These are phyloP conservation scores for Pinna nobilis DNA, from an alignment of 1,140 invertebrate genomes.

Conservation along the genomic window DNA sequence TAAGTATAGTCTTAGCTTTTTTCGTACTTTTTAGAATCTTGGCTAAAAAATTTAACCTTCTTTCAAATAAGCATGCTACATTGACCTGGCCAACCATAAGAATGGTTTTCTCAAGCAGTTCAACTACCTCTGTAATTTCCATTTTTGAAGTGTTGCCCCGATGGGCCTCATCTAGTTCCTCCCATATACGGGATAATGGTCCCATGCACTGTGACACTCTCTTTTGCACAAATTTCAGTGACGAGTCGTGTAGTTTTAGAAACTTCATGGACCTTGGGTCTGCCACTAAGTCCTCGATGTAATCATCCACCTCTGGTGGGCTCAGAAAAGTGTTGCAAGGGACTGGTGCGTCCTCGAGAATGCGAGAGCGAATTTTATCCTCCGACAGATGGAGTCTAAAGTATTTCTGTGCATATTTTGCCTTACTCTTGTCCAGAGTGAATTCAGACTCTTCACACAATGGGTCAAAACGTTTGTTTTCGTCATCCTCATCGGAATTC, in stretches of 20 bases:
- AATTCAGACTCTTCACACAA: slow-evolving; percentile 7
- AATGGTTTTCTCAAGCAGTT: background rate
- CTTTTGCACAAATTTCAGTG: slow-evolving; percentile 6
- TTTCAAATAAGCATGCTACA: slow-evolving; percentile 6
- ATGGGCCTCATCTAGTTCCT: background rate
- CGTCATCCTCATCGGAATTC: background rate
- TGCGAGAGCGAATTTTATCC: background rate
- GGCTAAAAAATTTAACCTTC: background rate
- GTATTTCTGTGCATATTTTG: slow-evolving; percentile 5
- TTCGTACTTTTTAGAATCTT: background rate
- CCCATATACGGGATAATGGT: slow-evolving; percentile 11
- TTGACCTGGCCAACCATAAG: slow-evolving; percentile 7
- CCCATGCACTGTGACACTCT: background rate
- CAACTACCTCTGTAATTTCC: background rate
- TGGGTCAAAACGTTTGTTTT: slow-evolving; percentile 23
- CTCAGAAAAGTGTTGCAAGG: background rate
- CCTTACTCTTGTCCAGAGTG: background rate
- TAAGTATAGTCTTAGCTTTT: background rate
- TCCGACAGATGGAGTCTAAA: background rate
- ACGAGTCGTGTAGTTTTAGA: background rate
- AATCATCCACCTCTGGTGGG: background rate
- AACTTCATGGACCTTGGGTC: background rate
- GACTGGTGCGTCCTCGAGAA: slow-evolving; percentile 11
- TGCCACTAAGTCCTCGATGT: background rate
- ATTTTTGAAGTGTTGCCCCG: slow-evolving; percentile 7